Evolutionary conservation across 2,797 vertebrate species (phyloP).

Genomic region (Lutjanus campechanus): DNA sequence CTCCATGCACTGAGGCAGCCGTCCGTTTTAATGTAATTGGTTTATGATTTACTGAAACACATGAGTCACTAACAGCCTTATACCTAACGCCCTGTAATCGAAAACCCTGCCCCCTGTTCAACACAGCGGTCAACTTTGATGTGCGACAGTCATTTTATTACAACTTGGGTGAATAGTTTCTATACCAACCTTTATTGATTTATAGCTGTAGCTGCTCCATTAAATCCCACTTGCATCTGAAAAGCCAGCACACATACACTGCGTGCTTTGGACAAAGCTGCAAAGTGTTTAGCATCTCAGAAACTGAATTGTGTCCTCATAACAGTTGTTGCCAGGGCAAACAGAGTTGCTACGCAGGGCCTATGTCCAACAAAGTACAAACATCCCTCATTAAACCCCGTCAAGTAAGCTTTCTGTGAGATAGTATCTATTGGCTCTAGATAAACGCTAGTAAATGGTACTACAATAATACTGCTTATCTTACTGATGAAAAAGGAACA

Average conservation of each 20-base stretch:
- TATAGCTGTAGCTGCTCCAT: conserved; percentile 29
- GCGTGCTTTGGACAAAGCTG: conserved; percentile 24
- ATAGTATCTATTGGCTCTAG: conserved; percentile 10
- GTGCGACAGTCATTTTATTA: conserved; percentile 37
- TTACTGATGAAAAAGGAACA: conserved; percentile 13
- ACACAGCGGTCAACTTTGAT: conserved; percentile 11
- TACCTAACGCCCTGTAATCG: conserved; percentile 30
- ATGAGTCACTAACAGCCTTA: conserved; percentile 35
- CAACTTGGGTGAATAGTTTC: conserved; percentile 37
- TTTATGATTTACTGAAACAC: conserved; percentile 75
- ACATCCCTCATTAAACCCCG: conserved; percentile 17
- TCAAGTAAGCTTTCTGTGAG: conserved; percentile 5
- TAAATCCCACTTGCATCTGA: conserved; percentile 46
- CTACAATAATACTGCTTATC: conserved; percentile 19
- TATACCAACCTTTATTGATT: conserved; percentile 50
- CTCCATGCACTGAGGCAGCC: conserved; percentile 13
- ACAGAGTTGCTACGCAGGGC: conserved; percentile 57
- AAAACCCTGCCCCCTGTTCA: conserved; percentile 28
- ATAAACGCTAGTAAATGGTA: conserved; percentile 28
- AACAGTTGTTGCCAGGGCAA: conserved; percentile 59
- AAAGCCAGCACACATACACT: conserved; percentile 12
- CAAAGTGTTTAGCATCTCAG: conserved; percentile 14
- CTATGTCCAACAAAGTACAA: conserved; percentile 54
- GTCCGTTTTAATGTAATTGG: conserved; percentile 62
- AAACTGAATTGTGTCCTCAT: conserved; percentile 33